These are phyloP conservation scores for Patella ulyssiponensis DNA, from an alignment of 2,888 invertebrate genomes.

Conservation along the genomic window DNA sequence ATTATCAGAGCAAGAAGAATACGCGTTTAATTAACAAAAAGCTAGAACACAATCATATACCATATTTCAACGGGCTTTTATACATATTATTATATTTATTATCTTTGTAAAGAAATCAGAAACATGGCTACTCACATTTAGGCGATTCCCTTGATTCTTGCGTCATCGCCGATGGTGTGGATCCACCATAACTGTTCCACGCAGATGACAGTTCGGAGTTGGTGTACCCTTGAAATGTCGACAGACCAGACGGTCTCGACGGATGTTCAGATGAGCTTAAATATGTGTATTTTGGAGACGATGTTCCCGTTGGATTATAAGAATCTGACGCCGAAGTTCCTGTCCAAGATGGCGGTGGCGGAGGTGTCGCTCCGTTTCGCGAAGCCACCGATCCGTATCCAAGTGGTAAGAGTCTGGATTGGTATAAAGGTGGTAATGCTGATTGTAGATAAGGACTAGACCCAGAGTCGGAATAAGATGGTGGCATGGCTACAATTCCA, in stretches of 20 bases:
- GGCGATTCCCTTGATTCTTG: neutral
- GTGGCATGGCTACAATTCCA: slow-evolving; percentile 34
- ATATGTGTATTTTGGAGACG: slow-evolving; percentile 18
- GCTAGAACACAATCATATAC: too few species aligned
- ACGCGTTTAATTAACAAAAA: too few species aligned
- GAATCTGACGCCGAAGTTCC: slow-evolving; percentile 10
- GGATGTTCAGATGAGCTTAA: slow-evolving; percentile 14
- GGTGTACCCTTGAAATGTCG: slow-evolving; percentile 34
- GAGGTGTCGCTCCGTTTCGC: slow-evolving; percentile 1
- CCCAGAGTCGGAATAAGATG: slow-evolving; percentile 33
- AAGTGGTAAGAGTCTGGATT: slow-evolving; percentile 13
- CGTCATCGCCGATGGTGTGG: neutral
- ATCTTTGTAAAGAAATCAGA: neutral
- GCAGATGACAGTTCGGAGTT: slow-evolving; percentile 32
- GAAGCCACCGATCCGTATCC: slow-evolving; percentile 24
- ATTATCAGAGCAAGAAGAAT: too few species aligned
- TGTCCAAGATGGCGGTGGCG: slow-evolving; percentile 16
- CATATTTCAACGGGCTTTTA: too few species aligned
- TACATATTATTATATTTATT: too few species aligned
- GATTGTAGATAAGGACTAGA: slow-evolving; percentile 27
- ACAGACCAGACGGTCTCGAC: slow-evolving; percentile 26
- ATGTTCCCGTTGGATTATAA: slow-evolving; percentile 22
- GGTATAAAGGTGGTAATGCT: slow-evolving; percentile 30
- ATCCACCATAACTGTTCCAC: slow-evolving; percentile 24
- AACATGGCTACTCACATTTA: slow-evolving; percentile 6